A percentile compares a stretch with the other conserved stretches of the same genome.
Conservation (phyloP, 2,113 vertebrate genomes). For the Neodon shergylaensis region DNA sequence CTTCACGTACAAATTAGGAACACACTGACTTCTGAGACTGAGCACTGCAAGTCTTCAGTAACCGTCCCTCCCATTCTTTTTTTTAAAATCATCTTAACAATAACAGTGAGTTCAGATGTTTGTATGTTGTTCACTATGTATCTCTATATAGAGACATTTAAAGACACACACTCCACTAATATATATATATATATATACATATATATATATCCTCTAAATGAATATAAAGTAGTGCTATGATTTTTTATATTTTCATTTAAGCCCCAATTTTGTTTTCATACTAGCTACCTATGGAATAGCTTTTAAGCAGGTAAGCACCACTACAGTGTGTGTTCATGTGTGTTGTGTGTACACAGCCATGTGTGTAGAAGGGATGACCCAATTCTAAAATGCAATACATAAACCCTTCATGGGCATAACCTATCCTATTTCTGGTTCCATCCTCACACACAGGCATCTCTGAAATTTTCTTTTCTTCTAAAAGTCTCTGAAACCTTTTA, state of each 20-base stretch:
- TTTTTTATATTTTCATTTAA: background rate
- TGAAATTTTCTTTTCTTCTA: background rate
- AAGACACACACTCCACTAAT: no score
- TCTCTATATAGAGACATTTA: background rate
- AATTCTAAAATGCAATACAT: background rate
- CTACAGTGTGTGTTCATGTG: background rate
- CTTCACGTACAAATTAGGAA: background rate
- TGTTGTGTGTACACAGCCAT: background rate
- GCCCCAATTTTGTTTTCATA: background rate
- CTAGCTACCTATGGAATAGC: background rate
- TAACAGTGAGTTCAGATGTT: background rate
- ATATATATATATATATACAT: background rate
- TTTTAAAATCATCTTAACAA: background rate
- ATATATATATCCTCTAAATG: background rate
- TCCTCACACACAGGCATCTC: background rate
- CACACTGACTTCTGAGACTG: background rate
- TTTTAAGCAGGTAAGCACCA: background rate
- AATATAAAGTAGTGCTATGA: background rate
- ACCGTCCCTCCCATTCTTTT: background rate
- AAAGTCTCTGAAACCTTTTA: background rate
- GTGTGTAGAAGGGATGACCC: background rate
- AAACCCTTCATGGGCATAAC: background rate
- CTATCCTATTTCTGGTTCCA: background rate
- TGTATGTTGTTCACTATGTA: background rate
- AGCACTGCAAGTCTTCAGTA: background rate